A percentile compares a stretch with the other conserved stretches of the same genome.
Evolutionary conservation across 2,113 vertebrate species (phyloP).

Genomic region (Malurus elegans): DNA sequence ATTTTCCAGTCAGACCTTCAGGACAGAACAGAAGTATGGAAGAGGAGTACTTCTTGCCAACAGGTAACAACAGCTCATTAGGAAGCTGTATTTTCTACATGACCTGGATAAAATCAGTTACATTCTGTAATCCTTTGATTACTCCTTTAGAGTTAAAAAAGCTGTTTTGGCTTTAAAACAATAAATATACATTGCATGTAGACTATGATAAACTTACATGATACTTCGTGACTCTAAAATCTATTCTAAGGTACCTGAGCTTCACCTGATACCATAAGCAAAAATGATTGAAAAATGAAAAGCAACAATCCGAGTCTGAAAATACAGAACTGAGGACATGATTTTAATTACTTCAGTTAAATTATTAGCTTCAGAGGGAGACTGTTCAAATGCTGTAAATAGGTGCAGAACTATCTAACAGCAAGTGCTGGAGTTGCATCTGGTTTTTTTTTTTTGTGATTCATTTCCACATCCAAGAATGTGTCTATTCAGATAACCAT

Average conservation of each 20-base stretch:
- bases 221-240: neutral
- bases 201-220: neutral
- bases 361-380: neutral
- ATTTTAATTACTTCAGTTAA: neutral
- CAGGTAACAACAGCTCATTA: neutral
- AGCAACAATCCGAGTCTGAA: neutral
- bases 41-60: slow-evolving; percentile 5
- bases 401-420: neutral
- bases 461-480: neutral
- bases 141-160: neutral
- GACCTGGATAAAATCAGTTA: neutral
- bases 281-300: neutral
- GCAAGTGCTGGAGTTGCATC: neutral
- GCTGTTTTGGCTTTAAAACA: neutral
- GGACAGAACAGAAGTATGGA: neutral
- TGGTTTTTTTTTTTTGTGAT: neutral
- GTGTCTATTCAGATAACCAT: neutral
- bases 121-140: neutral
- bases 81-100: neutral
- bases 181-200: neutral
- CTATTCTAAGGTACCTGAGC: neutral
- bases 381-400: neutral
- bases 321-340: neutral
- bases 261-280: neutral
- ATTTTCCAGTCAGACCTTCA: slow-evolving; percentile 18